A percentile compares a stretch with the other conserved stretches of the same genome.
Conservation (phyloP, 1,140 invertebrate species). For the Trissolcus basalis region DNA sequence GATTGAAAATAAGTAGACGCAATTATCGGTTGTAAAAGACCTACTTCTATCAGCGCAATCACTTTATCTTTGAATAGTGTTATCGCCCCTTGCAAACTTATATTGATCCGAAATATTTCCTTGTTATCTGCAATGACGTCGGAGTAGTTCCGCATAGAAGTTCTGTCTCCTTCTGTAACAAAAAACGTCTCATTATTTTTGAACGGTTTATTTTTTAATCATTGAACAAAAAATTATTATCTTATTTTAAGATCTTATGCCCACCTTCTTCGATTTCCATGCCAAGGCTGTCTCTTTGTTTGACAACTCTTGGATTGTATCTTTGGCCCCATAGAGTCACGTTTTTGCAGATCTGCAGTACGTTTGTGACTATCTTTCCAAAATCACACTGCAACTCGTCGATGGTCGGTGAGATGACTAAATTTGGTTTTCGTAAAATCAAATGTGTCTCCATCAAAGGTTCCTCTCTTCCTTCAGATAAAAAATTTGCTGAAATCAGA, state of each 20-base stretch:
- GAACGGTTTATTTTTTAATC: neutral
- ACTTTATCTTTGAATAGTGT: constrained; percentile 81
- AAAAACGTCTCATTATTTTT: constrained; percentile 13
- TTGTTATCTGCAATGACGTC: constrained; percentile 87
- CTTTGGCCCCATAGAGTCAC: constrained; percentile 84
- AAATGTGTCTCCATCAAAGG: constrained; percentile 80
- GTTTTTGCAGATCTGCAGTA: constrained; percentile 81
- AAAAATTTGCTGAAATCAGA: constrained; percentile 62
- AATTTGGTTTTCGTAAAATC: constrained; percentile 80
- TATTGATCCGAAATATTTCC: constrained; percentile 83
- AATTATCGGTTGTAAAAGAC: constrained; percentile 9
- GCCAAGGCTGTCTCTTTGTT: constrained; percentile 26
- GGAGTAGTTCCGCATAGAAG: constrained; percentile 79
- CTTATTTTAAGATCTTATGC: neutral
- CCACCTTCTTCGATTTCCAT: constrained; percentile 43
- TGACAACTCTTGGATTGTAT: constrained; percentile 9
- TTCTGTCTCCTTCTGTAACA: constrained; percentile 36
- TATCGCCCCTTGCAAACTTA: constrained; percentile 83
- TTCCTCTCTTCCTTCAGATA: constrained; percentile 70
- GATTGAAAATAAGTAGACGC: constrained; percentile 6
- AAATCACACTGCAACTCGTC: constrained; percentile 85
- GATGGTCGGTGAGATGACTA: constrained; percentile 79
- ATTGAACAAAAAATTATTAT: neutral
- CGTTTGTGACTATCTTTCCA: constrained; percentile 79
- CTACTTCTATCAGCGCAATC: constrained; percentile 64